Conservation (phyloP, 2,113 vertebrate genomes). For the Callorhinus ursinus region DNA sequence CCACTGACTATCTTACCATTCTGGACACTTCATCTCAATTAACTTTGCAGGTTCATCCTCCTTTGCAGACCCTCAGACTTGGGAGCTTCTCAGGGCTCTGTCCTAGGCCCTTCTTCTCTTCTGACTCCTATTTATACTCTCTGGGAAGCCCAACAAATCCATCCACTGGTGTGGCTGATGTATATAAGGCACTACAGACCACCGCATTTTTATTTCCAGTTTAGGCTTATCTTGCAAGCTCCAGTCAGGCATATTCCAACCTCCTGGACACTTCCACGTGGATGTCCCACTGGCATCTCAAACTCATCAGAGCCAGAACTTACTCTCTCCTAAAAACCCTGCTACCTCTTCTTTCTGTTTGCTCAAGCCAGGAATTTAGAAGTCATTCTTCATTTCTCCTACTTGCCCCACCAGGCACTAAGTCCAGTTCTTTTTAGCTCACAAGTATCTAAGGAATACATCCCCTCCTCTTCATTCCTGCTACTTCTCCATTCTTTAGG, state of each 20-base stretch:
- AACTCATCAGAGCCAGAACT: background rate
- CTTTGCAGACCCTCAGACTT: background rate
- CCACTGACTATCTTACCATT: background rate
- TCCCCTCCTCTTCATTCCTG: background rate
- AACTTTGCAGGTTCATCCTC: background rate
- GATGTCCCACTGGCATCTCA: background rate
- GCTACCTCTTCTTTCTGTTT: conserved; percentile 9
- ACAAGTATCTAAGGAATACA: background rate
- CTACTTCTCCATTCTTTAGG: background rate
- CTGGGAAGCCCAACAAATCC: background rate
- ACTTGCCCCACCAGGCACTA: background rate
- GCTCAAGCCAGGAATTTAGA: background rate
- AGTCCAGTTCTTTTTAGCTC: background rate
- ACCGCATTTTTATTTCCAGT: background rate
- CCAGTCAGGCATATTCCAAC: background rate
- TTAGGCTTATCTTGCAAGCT: background rate
- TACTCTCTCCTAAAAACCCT: background rate
- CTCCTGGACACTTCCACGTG: background rate
- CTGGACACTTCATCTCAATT: background rate
- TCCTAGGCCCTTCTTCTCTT: background rate
- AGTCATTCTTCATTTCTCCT: background rate
- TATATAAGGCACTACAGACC: background rate
- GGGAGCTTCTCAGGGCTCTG: background rate
- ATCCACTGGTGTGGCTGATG: background rate
- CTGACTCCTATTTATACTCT: background rate